Evolutionary conservation across 2,797 vertebrate genomes (phyloP).

Genomic region (Lepus oiostolus): DNA sequence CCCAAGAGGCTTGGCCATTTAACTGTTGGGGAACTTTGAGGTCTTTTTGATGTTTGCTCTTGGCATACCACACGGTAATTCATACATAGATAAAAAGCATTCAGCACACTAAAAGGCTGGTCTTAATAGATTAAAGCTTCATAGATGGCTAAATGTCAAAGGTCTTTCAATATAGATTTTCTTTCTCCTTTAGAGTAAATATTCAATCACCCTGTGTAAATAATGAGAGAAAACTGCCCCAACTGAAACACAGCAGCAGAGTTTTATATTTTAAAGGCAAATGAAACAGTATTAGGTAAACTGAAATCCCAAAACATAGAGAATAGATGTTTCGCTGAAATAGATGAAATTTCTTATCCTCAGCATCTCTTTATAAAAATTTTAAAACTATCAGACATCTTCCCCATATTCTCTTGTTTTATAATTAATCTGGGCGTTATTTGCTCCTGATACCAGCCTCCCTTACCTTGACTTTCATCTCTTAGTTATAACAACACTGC

Average conservation of each 20-base stretch:
- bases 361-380: background rate
- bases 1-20: background rate
- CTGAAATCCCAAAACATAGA: constrained; percentile 13
- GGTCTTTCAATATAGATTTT: constrained; percentile 67
- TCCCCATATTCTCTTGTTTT: constrained; percentile 1
- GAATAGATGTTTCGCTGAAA: constrained; percentile 25
- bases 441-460: background rate
- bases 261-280: constrained; percentile 58
- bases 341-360: constrained; percentile 43
- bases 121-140: constrained; percentile 72
- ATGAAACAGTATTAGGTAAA: constrained; percentile 51
- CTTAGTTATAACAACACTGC: background rate
- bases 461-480: background rate
- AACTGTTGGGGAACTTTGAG: background rate
- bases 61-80: constrained; percentile 56
- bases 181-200: constrained; percentile 68
- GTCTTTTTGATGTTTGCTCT: constrained; percentile 55
- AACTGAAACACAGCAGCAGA: constrained; percentile 24
- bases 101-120: constrained; percentile 48
- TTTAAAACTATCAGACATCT: background rate
- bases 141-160: constrained; percentile 68
- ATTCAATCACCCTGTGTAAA: constrained; percentile 66
- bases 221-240: constrained; percentile 61
- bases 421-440: background rate
- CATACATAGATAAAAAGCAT: constrained; percentile 71